These are phyloP conservation scores for Empis livida DNA, from an alignment of 2,888 invertebrate genomes.

Conservation along the genomic window DNA sequence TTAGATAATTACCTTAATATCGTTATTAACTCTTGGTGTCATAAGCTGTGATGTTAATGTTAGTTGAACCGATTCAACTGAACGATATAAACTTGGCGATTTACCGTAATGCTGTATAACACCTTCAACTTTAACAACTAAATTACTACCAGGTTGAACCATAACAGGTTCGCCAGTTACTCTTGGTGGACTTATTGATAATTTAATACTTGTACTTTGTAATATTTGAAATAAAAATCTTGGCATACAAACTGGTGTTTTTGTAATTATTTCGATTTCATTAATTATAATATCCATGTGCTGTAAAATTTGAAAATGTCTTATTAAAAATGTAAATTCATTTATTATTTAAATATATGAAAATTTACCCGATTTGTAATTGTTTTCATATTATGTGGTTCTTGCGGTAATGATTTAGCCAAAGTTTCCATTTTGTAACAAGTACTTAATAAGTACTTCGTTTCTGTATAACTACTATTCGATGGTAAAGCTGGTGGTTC, in stretches of 20 bases:
- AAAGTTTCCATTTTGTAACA: constrained; percentile 30
- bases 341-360: background rate
- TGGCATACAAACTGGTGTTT: constrained; percentile 54
- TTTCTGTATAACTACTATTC: constrained; percentile 32
- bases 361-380: constrained; percentile 27
- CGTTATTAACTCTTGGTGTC: constrained; percentile 28
- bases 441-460: constrained; percentile 25
- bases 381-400: constrained; percentile 27
- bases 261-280: constrained; percentile 47
- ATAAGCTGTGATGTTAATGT: constrained; percentile 53
- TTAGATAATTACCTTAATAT: constrained; percentile 16
- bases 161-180: constrained; percentile 71
- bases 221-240: constrained; percentile 74
- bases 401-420: constrained; percentile 27
- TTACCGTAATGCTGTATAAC: constrained; percentile 63
- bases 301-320: constrained; percentile 14
- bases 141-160: constrained; percentile 69
- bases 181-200: constrained; percentile 68
- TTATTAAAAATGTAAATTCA: background rate
- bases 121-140: constrained; percentile 89
- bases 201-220: constrained; percentile 67
- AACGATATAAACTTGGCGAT: constrained; percentile 53
- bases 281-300: constrained; percentile 46
- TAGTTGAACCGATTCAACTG: constrained; percentile 57
- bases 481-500: constrained; percentile 30